phyloP scores from a whole-genome alignment of 2,113 vertebrate species.

The Sapayoa aenigma region DNA sequence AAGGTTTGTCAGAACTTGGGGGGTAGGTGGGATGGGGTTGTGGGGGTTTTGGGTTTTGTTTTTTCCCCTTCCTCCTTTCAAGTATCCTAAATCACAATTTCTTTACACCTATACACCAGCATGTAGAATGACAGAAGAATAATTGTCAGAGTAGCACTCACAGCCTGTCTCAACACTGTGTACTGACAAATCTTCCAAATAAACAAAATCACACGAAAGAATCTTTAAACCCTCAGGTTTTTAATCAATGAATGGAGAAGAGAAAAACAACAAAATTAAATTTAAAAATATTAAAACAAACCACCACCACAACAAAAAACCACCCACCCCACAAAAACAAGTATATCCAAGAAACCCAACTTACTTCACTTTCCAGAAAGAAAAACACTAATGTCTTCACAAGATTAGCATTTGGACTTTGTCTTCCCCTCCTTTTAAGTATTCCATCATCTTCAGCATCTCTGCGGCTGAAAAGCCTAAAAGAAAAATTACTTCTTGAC shows the following conservation, averaged over 20 bases:
- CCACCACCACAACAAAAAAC: background rate
- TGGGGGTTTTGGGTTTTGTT: background rate
- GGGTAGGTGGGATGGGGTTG: no score
- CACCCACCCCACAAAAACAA: background rate
- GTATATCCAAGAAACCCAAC: background rate
- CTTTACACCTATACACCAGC: background rate
- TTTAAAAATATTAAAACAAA: background rate
- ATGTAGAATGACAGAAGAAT: background rate
- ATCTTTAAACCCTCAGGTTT: background rate
- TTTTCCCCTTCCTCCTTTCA: background rate
- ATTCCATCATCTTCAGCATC: constrained; percentile 93
- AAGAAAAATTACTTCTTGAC: background rate
- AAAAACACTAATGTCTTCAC: constrained; percentile 99
- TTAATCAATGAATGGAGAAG: background rate
- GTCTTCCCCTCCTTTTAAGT: constrained; percentile 93
- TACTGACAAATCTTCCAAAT: background rate
- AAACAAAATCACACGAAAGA: background rate
- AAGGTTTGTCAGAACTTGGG: background rate
- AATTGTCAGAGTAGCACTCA: background rate
- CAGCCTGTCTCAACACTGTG: background rate
- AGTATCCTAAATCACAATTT: background rate
- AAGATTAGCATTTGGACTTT: constrained; percentile 95
- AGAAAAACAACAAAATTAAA: background rate
- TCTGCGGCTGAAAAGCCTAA: constrained; percentile 93
- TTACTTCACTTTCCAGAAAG: constrained; percentile 98